Base-by-base conservation (phyloP, 2,888 invertebrate species). In the Drosophila stalkeri region DNA sequence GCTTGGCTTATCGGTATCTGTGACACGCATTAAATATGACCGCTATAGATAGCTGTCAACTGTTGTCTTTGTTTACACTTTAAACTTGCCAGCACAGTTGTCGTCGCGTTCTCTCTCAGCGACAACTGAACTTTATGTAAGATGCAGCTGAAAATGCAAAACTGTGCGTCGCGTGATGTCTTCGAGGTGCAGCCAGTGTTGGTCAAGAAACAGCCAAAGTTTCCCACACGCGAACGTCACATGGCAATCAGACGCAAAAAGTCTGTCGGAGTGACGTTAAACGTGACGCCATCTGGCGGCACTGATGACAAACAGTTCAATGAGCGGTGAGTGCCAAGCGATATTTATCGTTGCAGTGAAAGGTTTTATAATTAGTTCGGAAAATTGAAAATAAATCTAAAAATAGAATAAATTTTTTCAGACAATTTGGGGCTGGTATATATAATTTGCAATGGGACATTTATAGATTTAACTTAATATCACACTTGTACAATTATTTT, bases 211-310 rank as follows among this genome's bases (percentile, higher is more conserved):
- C 94, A 94, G 49, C 95, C 96, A 64, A 95, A 95, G 86, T 96
- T 96, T 91, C 96, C 95, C 1, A 95, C 95, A 1, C 94, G 96
- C 49, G 96, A 96, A 88, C 94, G 96, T 77, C 95, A 96, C 91
- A 94, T 94, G 86, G 96, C 96, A 44, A 94, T 96, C 49, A 93
- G 95, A 62, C 94, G 96, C 78, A 94, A 94, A 75, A 94, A 94
- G 77, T 94, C 93, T 54, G 46, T 67, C 11, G 49, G 61, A 51
- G 44, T 67, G 60, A 61, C 60, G 55, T 60, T 49, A 31, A 59
- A 27, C 7, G 51, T 35, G 14, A 54, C 81, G 74, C 78, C 77
- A 67, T 41, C 78, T 81, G 39, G n/a, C 74, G 64, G 72, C 67
- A n/a, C 33, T 37, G 14, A 6, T 14, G 51, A 72, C 35, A 62